Percentiles rank a stretch among this genome's conserved stretches.
Evolutionary conservation across 1,140 invertebrate genomes (phyloP).

Genomic region (Drosophila athabasca): DNA sequence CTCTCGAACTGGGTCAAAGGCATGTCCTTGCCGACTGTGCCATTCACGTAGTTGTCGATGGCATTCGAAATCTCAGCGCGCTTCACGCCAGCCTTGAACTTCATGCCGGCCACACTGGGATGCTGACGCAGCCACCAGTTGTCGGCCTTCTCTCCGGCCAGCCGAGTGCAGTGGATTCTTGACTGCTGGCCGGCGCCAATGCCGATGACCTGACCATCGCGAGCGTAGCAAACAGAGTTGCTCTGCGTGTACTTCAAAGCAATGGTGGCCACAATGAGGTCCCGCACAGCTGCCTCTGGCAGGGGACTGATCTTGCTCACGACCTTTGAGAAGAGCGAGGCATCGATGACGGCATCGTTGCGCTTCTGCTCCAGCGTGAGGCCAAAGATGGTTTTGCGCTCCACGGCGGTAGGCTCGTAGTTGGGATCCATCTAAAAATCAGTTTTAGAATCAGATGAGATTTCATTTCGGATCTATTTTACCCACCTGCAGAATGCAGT

Average conservation of each 20-base stretch:
- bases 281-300: conserved; percentile 90
- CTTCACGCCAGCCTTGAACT: conserved; percentile 95
- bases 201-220: conserved; percentile 96
- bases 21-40: conserved; percentile 91
- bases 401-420: conserved; percentile 92
- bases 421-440: conserved; percentile 91
- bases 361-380: conserved; percentile 95
- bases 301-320: conserved; percentile 90
- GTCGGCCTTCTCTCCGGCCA: conserved; percentile 98
- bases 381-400: conserved; percentile 95
- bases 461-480: background rate
- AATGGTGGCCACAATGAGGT: conserved; percentile 97
- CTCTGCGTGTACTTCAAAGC: conserved; percentile 98
- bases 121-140: conserved; percentile 99
- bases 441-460: background rate
- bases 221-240: conserved; percentile 82
- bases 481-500: conserved; percentile 92
- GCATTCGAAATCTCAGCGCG: conserved; percentile 97
- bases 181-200: conserved; percentile 99
- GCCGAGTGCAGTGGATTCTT: conserved; percentile 97
- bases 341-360: conserved; percentile 94
- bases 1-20: conserved; percentile 72
- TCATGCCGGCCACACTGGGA: conserved; percentile 92
- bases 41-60: conserved; percentile 97
- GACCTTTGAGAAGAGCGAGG: conserved; percentile 92